These are phyloP conservation scores for Epistrophe eligans DNA, from an alignment of 2,888 invertebrate species.

Conservation along the genomic window DNA sequence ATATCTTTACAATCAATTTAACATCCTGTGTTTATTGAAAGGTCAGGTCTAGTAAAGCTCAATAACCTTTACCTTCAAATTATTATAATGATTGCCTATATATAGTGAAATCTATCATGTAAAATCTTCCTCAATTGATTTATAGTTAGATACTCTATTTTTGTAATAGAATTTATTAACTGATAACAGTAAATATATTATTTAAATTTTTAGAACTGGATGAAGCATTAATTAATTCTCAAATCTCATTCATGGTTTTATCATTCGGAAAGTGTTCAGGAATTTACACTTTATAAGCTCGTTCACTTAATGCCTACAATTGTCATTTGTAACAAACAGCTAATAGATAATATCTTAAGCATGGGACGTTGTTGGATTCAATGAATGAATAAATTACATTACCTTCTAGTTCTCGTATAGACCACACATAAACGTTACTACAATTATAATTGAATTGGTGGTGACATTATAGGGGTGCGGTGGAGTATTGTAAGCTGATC, in stretches of 20 bases:
- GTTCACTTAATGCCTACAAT: not conserved
- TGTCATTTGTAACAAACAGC: conserved; percentile 12
- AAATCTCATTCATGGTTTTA: conserved; percentile 27
- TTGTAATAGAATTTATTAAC: not conserved
- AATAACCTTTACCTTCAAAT: not conserved
- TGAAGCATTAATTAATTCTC: not conserved
- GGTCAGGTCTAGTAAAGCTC: not conserved
- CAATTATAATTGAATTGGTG: conserved; percentile 16
- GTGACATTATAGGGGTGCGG: not conserved
- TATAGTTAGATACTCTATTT: not conserved
- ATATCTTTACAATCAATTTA: not conserved
- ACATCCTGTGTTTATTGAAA: conserved; percentile 12
- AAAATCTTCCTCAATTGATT: not conserved
- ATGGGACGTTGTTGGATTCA: not conserved
- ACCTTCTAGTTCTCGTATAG: not conserved
- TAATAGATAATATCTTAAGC: conserved; percentile 33
- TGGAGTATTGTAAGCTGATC: not conserved
- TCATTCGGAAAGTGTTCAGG: not conserved
- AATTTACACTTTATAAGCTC: not conserved
- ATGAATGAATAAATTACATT: conserved; percentile 35
- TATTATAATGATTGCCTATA: not conserved
- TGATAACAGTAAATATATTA: not conserved
- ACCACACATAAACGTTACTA: conserved; percentile 27
- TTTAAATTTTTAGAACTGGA: not conserved
- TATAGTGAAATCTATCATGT: not conserved